Conservation (phyloP, 2,113 vertebrate species). For the Pipra filicauda region DNA sequence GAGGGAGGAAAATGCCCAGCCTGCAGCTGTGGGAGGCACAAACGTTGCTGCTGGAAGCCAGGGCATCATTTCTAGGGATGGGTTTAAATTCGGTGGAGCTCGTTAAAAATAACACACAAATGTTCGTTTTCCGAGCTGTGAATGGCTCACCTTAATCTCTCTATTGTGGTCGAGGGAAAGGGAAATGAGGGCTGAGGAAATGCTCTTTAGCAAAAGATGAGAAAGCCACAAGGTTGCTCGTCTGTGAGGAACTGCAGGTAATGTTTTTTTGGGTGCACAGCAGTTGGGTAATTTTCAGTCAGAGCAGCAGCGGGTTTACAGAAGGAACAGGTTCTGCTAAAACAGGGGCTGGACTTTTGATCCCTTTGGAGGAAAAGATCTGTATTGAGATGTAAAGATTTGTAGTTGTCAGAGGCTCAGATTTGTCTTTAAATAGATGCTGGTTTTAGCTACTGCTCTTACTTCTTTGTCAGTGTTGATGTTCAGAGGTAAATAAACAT, state of each 20-base stretch:
- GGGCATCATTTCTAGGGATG: background rate
- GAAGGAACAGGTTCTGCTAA: background rate
- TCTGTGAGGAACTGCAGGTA: background rate
- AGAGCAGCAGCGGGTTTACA: background rate
- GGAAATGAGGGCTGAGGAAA: constrained; percentile 25
- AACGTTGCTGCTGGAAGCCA: background rate
- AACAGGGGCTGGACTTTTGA: background rate
- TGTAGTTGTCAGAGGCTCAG: background rate
- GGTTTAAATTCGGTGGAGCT: background rate
- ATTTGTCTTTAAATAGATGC: background rate
- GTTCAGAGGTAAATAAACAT: background rate
- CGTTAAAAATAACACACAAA: background rate
- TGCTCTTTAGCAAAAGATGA: background rate
- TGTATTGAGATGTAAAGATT: background rate
- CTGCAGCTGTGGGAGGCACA: constrained; percentile 31
- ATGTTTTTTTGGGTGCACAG: background rate
- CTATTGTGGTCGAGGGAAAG: constrained; percentile 25
- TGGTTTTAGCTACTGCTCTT: background rate
- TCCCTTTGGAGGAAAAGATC: background rate
- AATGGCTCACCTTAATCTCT: constrained; percentile 38
- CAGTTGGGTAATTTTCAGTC: background rate
- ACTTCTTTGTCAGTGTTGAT: background rate
- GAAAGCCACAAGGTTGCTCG: background rate
- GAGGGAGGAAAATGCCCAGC: background rate
- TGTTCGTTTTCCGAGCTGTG: background rate